These are phyloP conservation scores for Bergia puertoricense DNA, from an alignment of 92 coral and sea anemone species.

Conservation along the genomic window DNA sequence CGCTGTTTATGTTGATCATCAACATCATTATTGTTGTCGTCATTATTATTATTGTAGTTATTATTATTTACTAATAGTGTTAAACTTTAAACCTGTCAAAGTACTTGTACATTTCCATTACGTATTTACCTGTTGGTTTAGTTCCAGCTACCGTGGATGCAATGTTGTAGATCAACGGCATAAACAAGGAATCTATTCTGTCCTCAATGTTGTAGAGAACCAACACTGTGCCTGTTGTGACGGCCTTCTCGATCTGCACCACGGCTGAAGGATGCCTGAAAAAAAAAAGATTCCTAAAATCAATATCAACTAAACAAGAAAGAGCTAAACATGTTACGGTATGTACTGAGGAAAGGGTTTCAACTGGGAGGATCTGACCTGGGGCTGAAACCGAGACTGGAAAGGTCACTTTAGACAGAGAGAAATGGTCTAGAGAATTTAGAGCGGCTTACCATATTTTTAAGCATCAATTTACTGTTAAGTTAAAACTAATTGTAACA, in stretches of 20 bases:
- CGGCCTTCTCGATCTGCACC: conserved; percentile 88
- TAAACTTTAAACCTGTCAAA: background rate
- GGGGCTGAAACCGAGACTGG: no score
- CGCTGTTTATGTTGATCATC: no score
- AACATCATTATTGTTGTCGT: no score
- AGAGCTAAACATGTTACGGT: no score
- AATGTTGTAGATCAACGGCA: conserved; percentile 93
- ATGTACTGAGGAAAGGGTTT: no score
- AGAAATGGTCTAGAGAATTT: no score
- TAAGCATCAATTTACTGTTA: no score
- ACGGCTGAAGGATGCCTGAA: conserved; percentile 83
- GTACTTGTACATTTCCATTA: background rate
- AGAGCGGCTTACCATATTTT: no score
- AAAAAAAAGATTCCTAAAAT: background rate
- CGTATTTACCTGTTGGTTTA: conserved; percentile 65
- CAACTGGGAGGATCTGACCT: no score
- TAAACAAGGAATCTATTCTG: conserved; percentile 85
- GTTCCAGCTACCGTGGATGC: conserved; percentile 77
- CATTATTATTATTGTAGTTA: background rate
- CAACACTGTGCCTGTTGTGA: conserved; percentile 82
- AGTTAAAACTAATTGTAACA: no score
- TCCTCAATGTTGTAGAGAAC: conserved; percentile 87
- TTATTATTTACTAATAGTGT: background rate
- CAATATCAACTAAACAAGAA: no score
- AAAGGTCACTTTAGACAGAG: no score